Evolutionary conservation across 2,113 vertebrate genomes (phyloP).

Genomic region (Zosterops hypoxanthus): DNA sequence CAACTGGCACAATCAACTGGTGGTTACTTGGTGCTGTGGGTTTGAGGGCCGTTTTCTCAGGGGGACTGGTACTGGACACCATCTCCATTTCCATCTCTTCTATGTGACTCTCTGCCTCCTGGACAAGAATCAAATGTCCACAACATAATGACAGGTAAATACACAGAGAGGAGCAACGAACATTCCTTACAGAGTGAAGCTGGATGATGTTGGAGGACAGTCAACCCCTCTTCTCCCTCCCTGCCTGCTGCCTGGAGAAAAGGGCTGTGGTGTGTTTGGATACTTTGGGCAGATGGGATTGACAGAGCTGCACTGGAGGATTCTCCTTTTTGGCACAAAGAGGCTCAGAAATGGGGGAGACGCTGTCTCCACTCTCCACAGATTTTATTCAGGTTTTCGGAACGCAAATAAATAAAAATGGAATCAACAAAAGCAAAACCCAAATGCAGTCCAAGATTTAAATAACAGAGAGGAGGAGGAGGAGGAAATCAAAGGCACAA

Average conservation of each 20-base stretch:
- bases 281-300: background rate
- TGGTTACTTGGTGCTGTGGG: conserved; percentile 77
- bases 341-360: background rate
- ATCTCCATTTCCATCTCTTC: conserved; percentile 92
- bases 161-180: background rate
- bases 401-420: background rate
- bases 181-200: conserved; percentile 16
- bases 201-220: background rate
- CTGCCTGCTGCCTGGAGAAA: background rate
- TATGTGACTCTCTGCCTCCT: conserved; percentile 86
- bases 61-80: conserved; percentile 86
- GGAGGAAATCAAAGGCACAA: background rate
- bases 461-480: background rate
- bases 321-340: background rate
- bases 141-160: conserved; percentile 54
- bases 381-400: background rate
- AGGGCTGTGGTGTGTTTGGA: background rate
- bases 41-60: conserved; percentile 83
- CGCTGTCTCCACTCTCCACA: background rate
- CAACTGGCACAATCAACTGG: conserved; percentile 77
- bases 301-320: background rate
- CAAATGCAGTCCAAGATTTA: background rate
- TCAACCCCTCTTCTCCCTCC: conserved; percentile 3
- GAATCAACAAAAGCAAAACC: background rate
- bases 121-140: conserved; percentile 78